Conservation (phyloP, 2,888 invertebrate genomes). For the Gonocerus acuteangulatus region DNA sequence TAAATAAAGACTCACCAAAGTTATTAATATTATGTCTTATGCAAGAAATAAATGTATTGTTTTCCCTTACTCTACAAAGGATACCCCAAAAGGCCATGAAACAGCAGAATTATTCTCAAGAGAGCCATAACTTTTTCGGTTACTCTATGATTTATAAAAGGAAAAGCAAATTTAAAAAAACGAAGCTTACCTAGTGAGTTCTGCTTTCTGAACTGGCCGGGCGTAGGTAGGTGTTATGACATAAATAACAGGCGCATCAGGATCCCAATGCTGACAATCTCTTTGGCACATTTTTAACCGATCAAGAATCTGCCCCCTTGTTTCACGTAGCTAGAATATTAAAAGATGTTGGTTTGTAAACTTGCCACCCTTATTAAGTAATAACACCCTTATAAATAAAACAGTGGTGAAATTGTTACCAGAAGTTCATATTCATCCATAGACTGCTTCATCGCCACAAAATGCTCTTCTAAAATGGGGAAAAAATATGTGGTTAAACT, state of each 20-base stretch:
- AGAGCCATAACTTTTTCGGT: too few species aligned
- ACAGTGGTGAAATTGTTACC: constrained; percentile 29
- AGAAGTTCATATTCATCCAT: constrained; percentile 36
- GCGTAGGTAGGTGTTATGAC: constrained; percentile 88
- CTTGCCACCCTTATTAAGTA: too few species aligned
- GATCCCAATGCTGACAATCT: constrained; percentile 39
- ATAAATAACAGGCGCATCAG: constrained; percentile 65
- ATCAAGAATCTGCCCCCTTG: constrained; percentile 35
- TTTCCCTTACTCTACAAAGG: too few species aligned
- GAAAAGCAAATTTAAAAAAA: too few species aligned
- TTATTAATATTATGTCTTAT: too few species aligned
- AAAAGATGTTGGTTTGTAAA: background rate
- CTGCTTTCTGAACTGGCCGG: constrained; percentile 85
- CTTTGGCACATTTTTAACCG: constrained; percentile 34
- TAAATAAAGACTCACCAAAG: too few species aligned
- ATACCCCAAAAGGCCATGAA: too few species aligned
- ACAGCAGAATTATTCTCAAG: too few species aligned
- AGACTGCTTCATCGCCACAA: constrained; percentile 36
- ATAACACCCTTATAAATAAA: background rate
- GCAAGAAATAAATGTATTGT: too few species aligned
- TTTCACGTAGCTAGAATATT: constrained; percentile 34
- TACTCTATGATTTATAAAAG: too few species aligned
- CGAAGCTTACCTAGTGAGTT: constrained; percentile 69
- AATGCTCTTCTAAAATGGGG: constrained; percentile 31
- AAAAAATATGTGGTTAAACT: constrained; percentile 19